Conservation (phyloP, 2,113 vertebrate species). For the Damaliscus lunatus region DNA sequence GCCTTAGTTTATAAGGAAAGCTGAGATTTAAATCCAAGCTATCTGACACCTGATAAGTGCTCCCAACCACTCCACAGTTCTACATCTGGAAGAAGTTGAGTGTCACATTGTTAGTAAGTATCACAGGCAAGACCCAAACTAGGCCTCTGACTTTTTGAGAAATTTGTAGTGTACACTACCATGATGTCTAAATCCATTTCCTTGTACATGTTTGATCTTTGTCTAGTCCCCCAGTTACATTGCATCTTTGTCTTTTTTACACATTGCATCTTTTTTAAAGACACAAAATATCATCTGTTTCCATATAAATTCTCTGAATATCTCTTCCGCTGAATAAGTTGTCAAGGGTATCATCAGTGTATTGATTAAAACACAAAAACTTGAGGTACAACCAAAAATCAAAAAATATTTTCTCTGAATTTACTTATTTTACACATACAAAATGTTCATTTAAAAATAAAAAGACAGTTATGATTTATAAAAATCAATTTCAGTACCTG, state of each 20-base stretch:
- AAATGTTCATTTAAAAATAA: neutral
- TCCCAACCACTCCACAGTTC: neutral
- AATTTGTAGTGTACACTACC: neutral
- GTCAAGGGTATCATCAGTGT: neutral
- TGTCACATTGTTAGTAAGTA: neutral
- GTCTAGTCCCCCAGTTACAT: neutral
- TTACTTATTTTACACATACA: neutral
- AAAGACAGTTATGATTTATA: neutral
- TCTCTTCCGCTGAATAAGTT: neutral
- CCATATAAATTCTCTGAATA: neutral
- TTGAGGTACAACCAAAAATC: neutral
- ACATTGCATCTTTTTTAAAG: neutral
- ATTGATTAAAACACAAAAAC: neutral
- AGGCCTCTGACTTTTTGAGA: neutral
- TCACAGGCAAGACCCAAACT: neutral
- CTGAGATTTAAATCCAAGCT: neutral
- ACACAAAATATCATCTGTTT: neutral
- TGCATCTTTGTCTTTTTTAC: neutral
- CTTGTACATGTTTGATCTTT: neutral
- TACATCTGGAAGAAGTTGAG: neutral
- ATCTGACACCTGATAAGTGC: neutral
- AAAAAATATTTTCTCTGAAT: neutral
- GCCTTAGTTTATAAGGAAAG: neutral
- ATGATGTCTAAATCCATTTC: neutral
- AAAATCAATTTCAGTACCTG: neutral